Conservation (phyloP, 2,113 vertebrate species). For the Erpornis zantholeuca region DNA sequence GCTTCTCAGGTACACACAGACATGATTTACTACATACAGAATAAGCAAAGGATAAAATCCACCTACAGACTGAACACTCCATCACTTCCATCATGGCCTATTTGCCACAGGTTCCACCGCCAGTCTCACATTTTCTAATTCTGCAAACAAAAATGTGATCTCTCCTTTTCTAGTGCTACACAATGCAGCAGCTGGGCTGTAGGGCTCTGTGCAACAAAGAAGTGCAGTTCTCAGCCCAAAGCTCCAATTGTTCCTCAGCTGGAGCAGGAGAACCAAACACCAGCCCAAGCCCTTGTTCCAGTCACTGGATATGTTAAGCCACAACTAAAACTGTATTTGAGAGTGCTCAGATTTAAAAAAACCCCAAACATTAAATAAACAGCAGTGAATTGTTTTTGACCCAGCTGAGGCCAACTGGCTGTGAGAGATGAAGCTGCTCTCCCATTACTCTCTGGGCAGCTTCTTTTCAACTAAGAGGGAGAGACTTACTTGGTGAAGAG, state of each 20-base stretch:
- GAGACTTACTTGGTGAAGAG: slow-evolving; percentile 73
- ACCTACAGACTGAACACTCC: neutral
- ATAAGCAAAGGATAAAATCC: neutral
- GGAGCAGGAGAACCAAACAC: neutral
- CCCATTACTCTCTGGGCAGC: neutral
- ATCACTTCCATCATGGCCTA: neutral
- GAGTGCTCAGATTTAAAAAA: neutral
- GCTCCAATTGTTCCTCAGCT: neutral
- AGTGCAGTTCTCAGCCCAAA: neutral
- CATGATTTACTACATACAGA: neutral
- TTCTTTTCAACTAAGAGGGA: neutral
- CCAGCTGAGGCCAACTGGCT: neutral
- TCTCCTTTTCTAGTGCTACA: neutral
- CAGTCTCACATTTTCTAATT: neutral
- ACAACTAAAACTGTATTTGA: neutral
- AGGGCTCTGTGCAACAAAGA: neutral
- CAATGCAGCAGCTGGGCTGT: neutral
- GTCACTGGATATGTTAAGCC: neutral
- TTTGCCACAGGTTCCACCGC: neutral
- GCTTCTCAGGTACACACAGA: neutral
- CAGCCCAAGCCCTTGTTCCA: neutral
- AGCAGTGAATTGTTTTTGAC: neutral
- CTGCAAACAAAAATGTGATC: neutral
- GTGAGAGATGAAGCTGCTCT: neutral
- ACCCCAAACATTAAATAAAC: neutral